Percentiles rank a stretch among this genome's conserved stretches.
phyloP scores from a whole-genome alignment of 1,140 invertebrate species.

The Camponotus vicinus region DNA sequence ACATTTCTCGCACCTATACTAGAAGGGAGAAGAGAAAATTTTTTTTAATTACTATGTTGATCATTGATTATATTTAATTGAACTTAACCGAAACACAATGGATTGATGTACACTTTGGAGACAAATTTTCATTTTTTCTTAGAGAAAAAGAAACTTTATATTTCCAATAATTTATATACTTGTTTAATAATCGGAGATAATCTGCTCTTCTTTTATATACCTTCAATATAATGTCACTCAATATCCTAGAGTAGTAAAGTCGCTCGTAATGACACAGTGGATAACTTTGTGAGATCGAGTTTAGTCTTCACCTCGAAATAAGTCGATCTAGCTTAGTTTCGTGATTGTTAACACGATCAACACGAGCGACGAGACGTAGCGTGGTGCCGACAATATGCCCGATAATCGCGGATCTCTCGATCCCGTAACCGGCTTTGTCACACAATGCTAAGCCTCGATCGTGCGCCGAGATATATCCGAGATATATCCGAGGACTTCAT shows the following conservation, averaged over 20 bases:
- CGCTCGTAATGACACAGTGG: not conserved
- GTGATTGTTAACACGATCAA: conserved; percentile 60
- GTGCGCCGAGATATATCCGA: conserved; percentile 16
- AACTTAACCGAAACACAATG: no score
- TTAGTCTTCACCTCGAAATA: not conserved
- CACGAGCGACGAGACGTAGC: not conserved
- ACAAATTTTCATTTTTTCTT: no score
- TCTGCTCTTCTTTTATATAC: not conserved
- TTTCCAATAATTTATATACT: not conserved
- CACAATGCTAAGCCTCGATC: conserved; percentile 29
- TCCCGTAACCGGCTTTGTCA: conserved; percentile 36
- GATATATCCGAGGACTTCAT: conserved; percentile 45
- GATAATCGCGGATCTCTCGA: conserved; percentile 53
- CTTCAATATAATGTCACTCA: not conserved
- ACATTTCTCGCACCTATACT: no score
- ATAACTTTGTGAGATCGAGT: not conserved
- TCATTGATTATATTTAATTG: no score
- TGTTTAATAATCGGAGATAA: not conserved
- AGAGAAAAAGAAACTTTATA: no score
- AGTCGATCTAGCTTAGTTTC: not conserved
- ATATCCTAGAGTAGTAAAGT: not conserved
- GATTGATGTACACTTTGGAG: no score
- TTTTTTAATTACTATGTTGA: no score
- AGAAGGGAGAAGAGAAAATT: no score
- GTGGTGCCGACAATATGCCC: conserved; percentile 36